Evolutionary conservation across 2,113 vertebrate genomes (phyloP), one percentile per base, ranked within the genome.

Genomic region (Barnardius zonarius): DNA sequence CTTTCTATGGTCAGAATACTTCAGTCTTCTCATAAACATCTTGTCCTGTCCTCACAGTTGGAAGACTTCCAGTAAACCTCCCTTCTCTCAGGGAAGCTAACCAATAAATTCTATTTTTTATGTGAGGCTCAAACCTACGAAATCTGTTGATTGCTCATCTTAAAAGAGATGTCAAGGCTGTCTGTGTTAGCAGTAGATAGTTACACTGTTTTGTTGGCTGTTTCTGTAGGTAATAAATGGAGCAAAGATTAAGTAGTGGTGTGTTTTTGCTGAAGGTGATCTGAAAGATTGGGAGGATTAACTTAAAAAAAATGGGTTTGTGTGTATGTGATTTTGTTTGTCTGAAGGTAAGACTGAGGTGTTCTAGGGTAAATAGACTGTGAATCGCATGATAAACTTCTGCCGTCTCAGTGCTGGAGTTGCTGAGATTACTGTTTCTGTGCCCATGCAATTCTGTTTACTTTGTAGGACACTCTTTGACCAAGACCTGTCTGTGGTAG

Each of bases 401-500:
- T 81, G 86, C 74, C 80, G 28, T 69, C 48, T 72, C 4, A 4
- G 41, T 80, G 49, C 72, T 73, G 66, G 69, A 87, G 57, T 19
- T 84, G 83, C 83, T 82, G 92, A 91, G 88, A 44, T 95, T 18
- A 73, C 1, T 0, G 1, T 88, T 87, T 88, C 48, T 69, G 69
- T 89, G 67, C 78, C 86, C 9, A 4, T 35, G 76, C 57, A 92
- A 28, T 57, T 76, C 57, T 93, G 48, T 93, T 94, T 78, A 19
- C 66, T 92, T 76, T 95, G 74, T 44, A 57, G 91, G 70, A 76
- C 66, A 72, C 75, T 77, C 62, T 94, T 88, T 95, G 90, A 81
- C 64, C 83, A 84, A 72, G 83, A 66, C 73, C 39, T 86, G 27
- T 3, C 23, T 76, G 52, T 72, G 90, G 73, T 52, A 54, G 80